phyloP scores from a whole-genome alignment of 2,797 vertebrate species.

The Epinephelus malabaricus region DNA sequence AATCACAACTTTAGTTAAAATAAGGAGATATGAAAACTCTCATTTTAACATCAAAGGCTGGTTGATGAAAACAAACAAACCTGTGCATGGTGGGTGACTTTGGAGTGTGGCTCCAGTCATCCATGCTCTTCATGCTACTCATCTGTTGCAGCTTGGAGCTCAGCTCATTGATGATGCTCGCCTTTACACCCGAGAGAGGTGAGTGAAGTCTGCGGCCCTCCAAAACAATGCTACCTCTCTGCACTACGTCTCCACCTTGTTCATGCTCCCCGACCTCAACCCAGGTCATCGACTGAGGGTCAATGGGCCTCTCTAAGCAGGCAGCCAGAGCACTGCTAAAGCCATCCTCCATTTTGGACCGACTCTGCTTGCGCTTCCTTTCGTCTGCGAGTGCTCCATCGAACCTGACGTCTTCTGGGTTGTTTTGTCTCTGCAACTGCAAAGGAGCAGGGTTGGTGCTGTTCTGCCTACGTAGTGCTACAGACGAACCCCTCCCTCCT shows the following conservation, averaged over 20 bases:
- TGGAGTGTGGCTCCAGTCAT: slow-evolving; percentile 83
- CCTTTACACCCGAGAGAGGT: slow-evolving; percentile 91
- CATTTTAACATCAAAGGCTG: slow-evolving; percentile 3
- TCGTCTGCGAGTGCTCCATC: slow-evolving; percentile 67
- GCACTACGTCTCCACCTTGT: slow-evolving; percentile 55
- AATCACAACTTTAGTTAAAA: slow-evolving; percentile 1
- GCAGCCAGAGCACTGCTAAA: slow-evolving; percentile 77
- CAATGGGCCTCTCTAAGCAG: slow-evolving; percentile 81
- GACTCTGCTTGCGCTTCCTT: slow-evolving; percentile 61
- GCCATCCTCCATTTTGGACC: slow-evolving; percentile 77
- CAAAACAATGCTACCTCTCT: slow-evolving; percentile 70
- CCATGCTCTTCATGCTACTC: slow-evolving; percentile 87
- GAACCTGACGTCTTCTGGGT: slow-evolving; percentile 75
- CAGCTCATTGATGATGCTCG: slow-evolving; percentile 94
- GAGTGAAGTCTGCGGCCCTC: slow-evolving; percentile 83
- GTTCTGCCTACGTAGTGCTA: slow-evolving; percentile 83
- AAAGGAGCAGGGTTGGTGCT: slow-evolving; percentile 82
- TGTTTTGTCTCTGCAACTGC: slow-evolving; percentile 79
- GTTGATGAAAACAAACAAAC: slow-evolving; percentile 68
- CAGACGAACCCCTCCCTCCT: slow-evolving; percentile 70
- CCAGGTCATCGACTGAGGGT: slow-evolving; percentile 71
- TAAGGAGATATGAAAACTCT: neutral
- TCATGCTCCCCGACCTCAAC: slow-evolving; percentile 70
- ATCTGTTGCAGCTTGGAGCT: slow-evolving; percentile 95
- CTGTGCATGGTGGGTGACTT: slow-evolving; percentile 84